A percentile compares a stretch with the other conserved stretches of the same genome.
These are phyloP conservation scores for Crossocerus cetratus DNA, from an alignment of 2,888 invertebrate species.

Conservation along the genomic window DNA sequence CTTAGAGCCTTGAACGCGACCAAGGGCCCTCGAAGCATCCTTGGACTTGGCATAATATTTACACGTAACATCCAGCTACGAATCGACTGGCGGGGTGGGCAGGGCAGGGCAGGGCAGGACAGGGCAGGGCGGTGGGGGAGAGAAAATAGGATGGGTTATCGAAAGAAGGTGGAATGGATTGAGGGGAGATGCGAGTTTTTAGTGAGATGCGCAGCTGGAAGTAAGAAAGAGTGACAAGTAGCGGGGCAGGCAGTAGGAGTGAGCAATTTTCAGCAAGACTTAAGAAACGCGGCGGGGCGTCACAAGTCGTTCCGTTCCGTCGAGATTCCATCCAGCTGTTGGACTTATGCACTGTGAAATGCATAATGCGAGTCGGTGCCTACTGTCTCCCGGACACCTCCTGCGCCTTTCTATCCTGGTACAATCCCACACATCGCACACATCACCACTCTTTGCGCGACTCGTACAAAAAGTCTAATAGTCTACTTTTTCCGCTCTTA, in stretches of 20 bases:
- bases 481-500: no score
- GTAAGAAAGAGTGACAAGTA: conserved; percentile 15
- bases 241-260: conserved; percentile 32
- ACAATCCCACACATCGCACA: conserved; percentile 40
- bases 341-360: conserved; percentile 74
- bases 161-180: conserved; percentile 21
- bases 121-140: no score
- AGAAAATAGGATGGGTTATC: conserved; percentile 14
- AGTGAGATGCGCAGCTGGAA: conserved; percentile 6
- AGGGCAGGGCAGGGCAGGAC: no score
- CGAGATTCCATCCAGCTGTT: conserved; percentile 65
- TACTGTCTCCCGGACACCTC: conserved; percentile 57
- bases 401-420: conserved; percentile 56
- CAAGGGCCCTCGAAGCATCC: conserved; percentile 57
- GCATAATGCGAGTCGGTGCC: conserved; percentile 65
- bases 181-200: conserved; percentile 46
- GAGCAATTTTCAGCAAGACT: conserved; percentile 62
- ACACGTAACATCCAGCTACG: conserved; percentile 60
- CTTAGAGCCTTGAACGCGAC: conserved; percentile 55
- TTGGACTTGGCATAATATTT: conserved; percentile 66
- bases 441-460: no score
- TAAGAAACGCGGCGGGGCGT: conserved; percentile 67
- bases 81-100: conserved; percentile 40
- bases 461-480: no score
- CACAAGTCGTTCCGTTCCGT: conserved; percentile 57